These are phyloP conservation scores for Ceratitis capitata DNA, from an alignment of 1,140 invertebrate species.

Conservation along the genomic window DNA sequence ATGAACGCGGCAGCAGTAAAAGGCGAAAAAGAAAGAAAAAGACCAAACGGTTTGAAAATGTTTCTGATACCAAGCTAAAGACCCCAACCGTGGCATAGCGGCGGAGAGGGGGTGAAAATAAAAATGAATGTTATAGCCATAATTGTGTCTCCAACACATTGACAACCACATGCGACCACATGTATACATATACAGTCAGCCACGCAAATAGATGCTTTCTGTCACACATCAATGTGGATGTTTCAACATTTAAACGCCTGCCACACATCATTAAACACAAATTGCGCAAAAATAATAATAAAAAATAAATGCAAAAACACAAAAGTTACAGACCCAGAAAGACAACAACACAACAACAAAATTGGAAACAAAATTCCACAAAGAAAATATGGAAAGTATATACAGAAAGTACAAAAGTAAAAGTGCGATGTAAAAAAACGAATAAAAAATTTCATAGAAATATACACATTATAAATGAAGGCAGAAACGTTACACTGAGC, in stretches of 20 bases:
- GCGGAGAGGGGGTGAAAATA: not conserved
- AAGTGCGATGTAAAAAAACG: not conserved
- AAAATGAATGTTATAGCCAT: not conserved
- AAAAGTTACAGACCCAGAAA: not conserved
- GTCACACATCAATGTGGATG: no score
- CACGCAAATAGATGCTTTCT: no score
- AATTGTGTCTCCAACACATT: slow-evolving; percentile 29
- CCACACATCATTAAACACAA: slow-evolving; percentile 31
- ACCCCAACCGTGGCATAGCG: not conserved
- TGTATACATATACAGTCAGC: not conserved
- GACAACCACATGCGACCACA: not conserved
- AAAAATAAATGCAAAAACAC: not conserved
- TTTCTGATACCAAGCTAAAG: not conserved
- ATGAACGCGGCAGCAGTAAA: not conserved
- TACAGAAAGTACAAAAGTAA: not conserved
- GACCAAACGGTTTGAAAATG: not conserved
- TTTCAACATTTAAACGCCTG: not conserved
- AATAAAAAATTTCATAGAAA: not conserved
- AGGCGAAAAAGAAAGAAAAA: not conserved
- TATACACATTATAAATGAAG: not conserved
- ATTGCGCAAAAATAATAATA: slow-evolving; percentile 33
- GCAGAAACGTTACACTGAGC: not conserved
- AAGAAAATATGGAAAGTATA: not conserved
- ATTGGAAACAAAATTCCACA: not conserved
- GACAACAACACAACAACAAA: not conserved